phyloP scores from a whole-genome alignment of 2,888 invertebrate genomes.

The Tetropium fuscum region DNA sequence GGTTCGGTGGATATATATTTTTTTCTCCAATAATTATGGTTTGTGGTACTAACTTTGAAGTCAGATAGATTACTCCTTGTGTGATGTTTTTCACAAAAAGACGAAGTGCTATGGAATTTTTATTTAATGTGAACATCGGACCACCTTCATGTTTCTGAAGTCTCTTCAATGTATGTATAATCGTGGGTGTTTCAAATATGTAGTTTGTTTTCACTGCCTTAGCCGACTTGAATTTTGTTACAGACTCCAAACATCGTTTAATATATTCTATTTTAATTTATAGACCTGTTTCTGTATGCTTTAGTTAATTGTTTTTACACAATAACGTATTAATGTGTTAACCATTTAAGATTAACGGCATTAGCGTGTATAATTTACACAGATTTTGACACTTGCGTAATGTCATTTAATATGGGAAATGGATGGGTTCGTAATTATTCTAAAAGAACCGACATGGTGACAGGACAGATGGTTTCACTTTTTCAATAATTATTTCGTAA shows the following conservation, averaged over 20 bases:
- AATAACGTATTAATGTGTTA: constrained; percentile 30
- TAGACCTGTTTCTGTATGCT: constrained; percentile 33
- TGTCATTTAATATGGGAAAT: constrained; percentile 20
- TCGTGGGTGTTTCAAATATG: constrained; percentile 57
- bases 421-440: constrained; percentile 3
- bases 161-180: constrained; percentile 61
- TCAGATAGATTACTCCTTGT: constrained; percentile 35
- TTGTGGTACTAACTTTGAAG: constrained; percentile 40
- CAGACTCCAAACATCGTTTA: constrained; percentile 33
- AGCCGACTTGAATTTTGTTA: constrained; percentile 42
- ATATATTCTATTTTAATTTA: constrained; percentile 36
- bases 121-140: constrained; percentile 59
- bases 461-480: constrained; percentile 20
- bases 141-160: constrained; percentile 62
- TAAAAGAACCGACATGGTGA: constrained; percentile 7
- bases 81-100: constrained; percentile 56
- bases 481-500: constrained; percentile 10
- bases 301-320: constrained; percentile 29
- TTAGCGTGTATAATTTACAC: constrained; percentile 16
- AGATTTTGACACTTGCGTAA: constrained; percentile 28
- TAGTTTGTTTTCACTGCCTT: constrained; percentile 49
- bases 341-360: constrained; percentile 24
- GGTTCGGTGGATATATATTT: constrained; percentile 37
- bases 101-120: constrained; percentile 57
- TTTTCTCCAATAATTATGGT: constrained; percentile 36